phyloP scores from a whole-genome alignment of 2,888 invertebrate genomes.

The Eristalis arbustorum region DNA sequence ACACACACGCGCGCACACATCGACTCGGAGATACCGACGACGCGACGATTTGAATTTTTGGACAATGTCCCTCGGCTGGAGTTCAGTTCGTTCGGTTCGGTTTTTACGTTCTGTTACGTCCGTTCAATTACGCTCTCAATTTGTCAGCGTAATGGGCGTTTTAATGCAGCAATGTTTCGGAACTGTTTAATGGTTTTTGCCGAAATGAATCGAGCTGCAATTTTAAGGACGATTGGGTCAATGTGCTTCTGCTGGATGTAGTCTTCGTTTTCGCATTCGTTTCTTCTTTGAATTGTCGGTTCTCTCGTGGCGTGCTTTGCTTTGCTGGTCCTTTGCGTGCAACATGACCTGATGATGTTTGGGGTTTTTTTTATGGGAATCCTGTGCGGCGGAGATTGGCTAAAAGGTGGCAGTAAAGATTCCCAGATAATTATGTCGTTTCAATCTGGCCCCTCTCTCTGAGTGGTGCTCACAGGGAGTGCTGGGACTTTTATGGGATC shows the following conservation, averaged over 20 bases:
- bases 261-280: slow-evolving; percentile 9
- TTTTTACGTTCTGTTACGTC: slow-evolving; percentile 61
- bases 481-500: not conserved
- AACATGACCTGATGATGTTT: not conserved
- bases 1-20: slow-evolving; percentile 11
- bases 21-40: not conserved
- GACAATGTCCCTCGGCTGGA: slow-evolving; percentile 40
- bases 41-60: slow-evolving; percentile 55
- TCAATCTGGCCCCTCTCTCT: not conserved
- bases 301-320: not conserved
- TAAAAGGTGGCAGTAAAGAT: not conserved
- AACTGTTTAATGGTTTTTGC: slow-evolving; percentile 63
- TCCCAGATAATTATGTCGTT: not conserved
- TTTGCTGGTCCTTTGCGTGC: not conserved
- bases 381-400: not conserved
- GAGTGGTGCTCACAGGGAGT: not conserved
- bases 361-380: not conserved
- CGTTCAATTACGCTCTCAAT: slow-evolving; percentile 63
- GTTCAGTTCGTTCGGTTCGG: slow-evolving; percentile 3
- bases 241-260: slow-evolving; percentile 41
- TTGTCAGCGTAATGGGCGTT: slow-evolving; percentile 67
- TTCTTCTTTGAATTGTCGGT: not conserved
- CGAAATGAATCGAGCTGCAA: slow-evolving; percentile 60
- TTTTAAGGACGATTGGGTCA: slow-evolving; percentile 68
- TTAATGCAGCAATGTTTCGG: slow-evolving; percentile 66